A percentile compares a stretch with the other conserved stretches of the same genome.
phyloP scores from a whole-genome alignment of 2,797 vertebrate species.

The Triplophysa bombifrons region DNA sequence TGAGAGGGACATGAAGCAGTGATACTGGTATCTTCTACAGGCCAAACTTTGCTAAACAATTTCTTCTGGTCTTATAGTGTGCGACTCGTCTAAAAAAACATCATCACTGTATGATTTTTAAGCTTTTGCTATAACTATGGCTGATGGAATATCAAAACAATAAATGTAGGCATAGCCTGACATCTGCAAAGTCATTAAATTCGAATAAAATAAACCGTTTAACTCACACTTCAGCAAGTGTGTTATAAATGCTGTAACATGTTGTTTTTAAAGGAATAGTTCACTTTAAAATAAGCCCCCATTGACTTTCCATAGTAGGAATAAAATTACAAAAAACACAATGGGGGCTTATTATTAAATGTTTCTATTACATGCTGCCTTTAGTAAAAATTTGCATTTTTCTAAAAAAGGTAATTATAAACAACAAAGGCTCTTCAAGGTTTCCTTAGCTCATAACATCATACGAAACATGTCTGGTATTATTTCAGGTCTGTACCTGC shows the following conservation, averaged over 20 bases:
- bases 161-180: neutral
- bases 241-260: no score
- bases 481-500: neutral
- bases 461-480: neutral
- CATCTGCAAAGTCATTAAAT: neutral
- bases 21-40: neutral
- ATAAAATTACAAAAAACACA: no score
- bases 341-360: no score
- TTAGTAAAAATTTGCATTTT: no score
- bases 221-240: no score
- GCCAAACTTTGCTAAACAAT: neutral
- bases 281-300: no score
- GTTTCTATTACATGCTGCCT: no score
- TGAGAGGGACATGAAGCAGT: neutral
- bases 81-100: neutral
- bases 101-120: no score
- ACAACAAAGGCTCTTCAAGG: neutral
- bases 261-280: no score
- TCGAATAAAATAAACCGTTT: neutral
- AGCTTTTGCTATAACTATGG: no score
- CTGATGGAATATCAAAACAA: neutral
- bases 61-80: neutral
- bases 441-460: neutral
- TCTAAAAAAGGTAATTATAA: neutral
- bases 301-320: no score